phyloP scores from a whole-genome alignment of 1,140 invertebrate species.

The Lepidotrigona ventralis region DNA sequence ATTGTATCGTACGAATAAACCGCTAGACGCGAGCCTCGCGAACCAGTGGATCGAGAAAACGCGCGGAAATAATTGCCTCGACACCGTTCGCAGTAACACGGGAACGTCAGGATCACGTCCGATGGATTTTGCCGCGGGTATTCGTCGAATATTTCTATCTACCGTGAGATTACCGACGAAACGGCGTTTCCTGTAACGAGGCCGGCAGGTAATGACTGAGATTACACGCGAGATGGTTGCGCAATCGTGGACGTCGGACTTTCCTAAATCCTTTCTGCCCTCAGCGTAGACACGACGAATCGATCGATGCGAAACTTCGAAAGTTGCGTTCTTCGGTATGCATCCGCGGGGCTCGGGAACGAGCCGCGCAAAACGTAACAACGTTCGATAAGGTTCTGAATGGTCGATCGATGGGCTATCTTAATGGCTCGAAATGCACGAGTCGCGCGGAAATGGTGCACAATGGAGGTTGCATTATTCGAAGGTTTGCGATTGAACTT shows the following conservation, averaged over 20 bases:
- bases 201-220: constrained; percentile 2
- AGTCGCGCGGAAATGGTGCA: not conserved
- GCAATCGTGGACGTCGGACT: not conserved
- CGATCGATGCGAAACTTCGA: not conserved
- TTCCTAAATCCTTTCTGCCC: not conserved
- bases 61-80: constrained; percentile 20
- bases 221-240: constrained; percentile 9
- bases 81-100: constrained; percentile 2
- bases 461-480: too few species aligned
- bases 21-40: not conserved
- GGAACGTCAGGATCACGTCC: not conserved
- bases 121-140: not conserved
- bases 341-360: constrained; percentile 22
- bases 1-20: not conserved
- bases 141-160: not conserved
- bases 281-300: not conserved
- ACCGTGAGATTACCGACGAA: not conserved
- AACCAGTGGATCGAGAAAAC: not conserved
- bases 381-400: constrained; percentile 37
- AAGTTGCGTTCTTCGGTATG: not conserved
- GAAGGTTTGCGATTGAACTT: too few species aligned
- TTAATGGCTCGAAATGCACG: constrained; percentile 23
- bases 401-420: constrained; percentile 58
- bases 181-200: constrained; percentile 6
- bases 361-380: constrained; percentile 4